Evolutionary conservation across 2,113 vertebrate species (phyloP).

Genomic region (Pycnonotus jocosus): DNA sequence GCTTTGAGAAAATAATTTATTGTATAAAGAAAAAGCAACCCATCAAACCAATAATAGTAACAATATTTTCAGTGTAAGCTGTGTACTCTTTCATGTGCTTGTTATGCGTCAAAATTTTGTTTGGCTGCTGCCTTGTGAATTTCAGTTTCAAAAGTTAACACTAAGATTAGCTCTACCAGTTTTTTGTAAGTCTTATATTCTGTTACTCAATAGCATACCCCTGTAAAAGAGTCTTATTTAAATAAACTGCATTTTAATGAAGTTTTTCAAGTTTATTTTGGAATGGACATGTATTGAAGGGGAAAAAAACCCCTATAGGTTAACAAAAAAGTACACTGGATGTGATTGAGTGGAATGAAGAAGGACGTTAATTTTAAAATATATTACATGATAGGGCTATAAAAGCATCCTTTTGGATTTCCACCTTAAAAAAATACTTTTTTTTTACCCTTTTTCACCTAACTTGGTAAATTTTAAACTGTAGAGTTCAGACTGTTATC

Average conservation of each 20-base stretch:
- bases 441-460: not conserved
- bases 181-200: not conserved
- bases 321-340: not conserved
- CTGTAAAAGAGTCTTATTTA: not conserved
- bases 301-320: not conserved
- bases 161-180: not conserved
- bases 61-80: not conserved
- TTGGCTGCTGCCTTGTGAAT: not conserved
- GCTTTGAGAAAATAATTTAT: not conserved
- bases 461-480: not conserved
- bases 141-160: not conserved
- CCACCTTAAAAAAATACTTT: not conserved
- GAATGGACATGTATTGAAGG: not conserved
- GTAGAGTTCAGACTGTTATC: not conserved
- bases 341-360: not conserved
- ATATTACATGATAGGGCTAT: not conserved
- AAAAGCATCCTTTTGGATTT: not conserved
- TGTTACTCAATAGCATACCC: not conserved
- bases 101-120: not conserved
- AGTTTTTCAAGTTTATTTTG: not conserved
- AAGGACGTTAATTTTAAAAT: not conserved
- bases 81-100: not conserved
- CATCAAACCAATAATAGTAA: not conserved
- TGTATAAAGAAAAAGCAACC: not conserved
- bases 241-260: not conserved